These are phyloP conservation scores for Connochaetes taurinus DNA, from an alignment of 2,113 vertebrate genomes.

Conservation along the genomic window DNA sequence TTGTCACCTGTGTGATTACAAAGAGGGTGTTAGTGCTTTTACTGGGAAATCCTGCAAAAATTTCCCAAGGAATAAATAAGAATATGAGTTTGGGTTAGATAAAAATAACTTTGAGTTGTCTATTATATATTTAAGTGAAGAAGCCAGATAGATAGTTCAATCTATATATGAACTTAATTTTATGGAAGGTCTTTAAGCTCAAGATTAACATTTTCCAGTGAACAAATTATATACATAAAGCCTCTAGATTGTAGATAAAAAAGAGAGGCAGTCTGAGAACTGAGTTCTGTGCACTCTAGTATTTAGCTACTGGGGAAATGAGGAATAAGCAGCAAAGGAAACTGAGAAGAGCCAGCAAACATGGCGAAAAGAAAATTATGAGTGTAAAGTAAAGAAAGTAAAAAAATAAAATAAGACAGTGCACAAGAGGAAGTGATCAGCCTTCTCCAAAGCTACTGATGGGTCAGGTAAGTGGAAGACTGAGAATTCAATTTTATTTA, in stretches of 20 bases:
- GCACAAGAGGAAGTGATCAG: neutral
- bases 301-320: neutral
- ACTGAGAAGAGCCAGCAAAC: neutral
- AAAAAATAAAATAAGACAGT: neutral
- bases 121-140: neutral
- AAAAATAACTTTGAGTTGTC: neutral
- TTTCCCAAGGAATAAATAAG: neutral
- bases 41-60: neutral
- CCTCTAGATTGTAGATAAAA: neutral
- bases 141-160: neutral
- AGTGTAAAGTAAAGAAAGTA: neutral
- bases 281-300: neutral
- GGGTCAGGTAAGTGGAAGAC: neutral
- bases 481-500: neutral
- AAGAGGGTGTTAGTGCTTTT: neutral
- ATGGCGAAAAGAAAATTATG: neutral
- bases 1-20: neutral
- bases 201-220: slow-evolving; percentile 4
- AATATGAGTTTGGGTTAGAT: neutral
- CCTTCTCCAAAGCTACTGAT: neutral
- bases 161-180: neutral
- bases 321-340: neutral
- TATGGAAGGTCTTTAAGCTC: neutral
- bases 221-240: neutral
- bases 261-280: neutral